phyloP scores from a whole-genome alignment of 2,113 vertebrate species.

The Protobothrops mucrosquamatus region DNA sequence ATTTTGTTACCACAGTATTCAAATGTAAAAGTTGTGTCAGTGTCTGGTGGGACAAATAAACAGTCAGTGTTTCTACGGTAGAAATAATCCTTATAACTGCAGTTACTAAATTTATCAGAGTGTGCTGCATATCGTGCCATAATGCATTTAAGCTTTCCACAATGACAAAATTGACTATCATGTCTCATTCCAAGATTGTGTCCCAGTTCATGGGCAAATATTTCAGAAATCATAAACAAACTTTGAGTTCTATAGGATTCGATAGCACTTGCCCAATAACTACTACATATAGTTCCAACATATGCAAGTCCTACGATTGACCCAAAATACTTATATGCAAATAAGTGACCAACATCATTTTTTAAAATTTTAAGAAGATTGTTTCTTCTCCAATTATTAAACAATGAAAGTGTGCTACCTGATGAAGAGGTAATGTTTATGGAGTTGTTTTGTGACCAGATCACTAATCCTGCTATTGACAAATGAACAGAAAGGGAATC shows the following conservation, averaged over 20 bases:
- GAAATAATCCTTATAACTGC: constrained; percentile 50
- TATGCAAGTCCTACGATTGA: rapidly evolving
- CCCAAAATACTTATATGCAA: not conserved
- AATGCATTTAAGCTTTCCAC: not conserved
- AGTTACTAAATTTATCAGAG: constrained; percentile 30
- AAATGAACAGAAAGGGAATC: not conserved
- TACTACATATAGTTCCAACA: not conserved
- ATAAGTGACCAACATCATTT: constrained; percentile 18
- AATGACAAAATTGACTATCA: not conserved
- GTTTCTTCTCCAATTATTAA: rapidly evolving
- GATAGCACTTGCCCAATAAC: not conserved
- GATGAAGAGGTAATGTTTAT: not conserved
- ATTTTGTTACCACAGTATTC: constrained; percentile 29
- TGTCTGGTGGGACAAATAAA: not conserved
- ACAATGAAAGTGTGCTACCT: rapidly evolving
- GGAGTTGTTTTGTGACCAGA: constrained; percentile 1
- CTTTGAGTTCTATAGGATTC: not conserved
- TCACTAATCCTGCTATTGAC: not conserved
- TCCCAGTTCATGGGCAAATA: constrained; percentile 24
- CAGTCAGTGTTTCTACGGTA: constrained; percentile 48
- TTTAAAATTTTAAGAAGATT: not conserved
- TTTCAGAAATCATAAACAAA: not conserved
- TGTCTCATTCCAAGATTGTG: not conserved
- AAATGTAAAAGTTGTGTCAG: not conserved
- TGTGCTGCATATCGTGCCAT: rapidly evolving